Conservation (phyloP, 2,113 vertebrate species). For the Perognathus longimembris region DNA sequence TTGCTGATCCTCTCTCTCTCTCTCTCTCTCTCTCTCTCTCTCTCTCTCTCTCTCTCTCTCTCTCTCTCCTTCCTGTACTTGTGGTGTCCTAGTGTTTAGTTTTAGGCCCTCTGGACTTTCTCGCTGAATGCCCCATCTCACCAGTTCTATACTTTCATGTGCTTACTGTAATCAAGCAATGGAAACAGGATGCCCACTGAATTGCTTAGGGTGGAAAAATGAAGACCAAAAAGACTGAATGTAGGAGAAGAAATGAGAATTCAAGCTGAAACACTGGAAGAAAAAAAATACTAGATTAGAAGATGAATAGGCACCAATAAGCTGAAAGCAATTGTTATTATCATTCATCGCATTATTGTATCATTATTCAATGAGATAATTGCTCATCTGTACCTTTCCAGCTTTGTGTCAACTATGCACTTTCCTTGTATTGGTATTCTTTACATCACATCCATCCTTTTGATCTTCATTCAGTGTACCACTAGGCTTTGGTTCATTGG, state of each 20-base stretch:
- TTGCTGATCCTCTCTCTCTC: neutral
- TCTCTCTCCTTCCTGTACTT: neutral
- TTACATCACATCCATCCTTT: neutral
- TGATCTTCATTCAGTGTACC: neutral
- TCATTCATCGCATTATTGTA: neutral
- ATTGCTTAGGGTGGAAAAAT: neutral
- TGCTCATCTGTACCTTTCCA: neutral
- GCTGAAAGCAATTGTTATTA: neutral
- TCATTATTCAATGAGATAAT: neutral
- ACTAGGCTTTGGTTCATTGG: neutral
- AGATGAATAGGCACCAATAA: neutral
- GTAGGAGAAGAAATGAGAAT: neutral
- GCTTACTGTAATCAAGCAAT: neutral
- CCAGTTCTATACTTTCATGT: neutral
- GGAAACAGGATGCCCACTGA: neutral
- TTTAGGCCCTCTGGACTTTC: neutral
- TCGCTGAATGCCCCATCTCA: neutral
- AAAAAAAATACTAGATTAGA: neutral
- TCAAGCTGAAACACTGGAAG: neutral
- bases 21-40: too few species aligned
- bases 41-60: too few species aligned
- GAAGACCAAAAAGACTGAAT: neutral
- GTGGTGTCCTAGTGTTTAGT: neutral
- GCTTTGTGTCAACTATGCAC: neutral
- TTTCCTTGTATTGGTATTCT: constrained; percentile 1